Evolutionary conservation across 2,797 vertebrate genomes (phyloP), one percentile per base, ranked within the genome.

Genomic region (Margarornis squamiger): DNA sequence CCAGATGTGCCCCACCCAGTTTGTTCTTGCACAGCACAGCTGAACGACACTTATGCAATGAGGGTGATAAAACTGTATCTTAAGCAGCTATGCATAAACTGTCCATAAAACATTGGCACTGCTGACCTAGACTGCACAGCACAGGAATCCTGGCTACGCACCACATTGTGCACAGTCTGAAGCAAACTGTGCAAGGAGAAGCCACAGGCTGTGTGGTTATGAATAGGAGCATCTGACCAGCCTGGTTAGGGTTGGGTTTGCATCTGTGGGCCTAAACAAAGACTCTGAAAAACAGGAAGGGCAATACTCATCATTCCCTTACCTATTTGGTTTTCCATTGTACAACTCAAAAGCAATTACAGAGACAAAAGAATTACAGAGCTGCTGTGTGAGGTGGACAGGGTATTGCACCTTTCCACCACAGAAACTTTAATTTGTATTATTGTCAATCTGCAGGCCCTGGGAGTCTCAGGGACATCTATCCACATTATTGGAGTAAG

Each of bases 401-500:
- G 18, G 20, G 6, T 46, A 58, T 70, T 82, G 85, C 34, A 73
- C 21, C 39, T 46, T 66, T 66, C 62, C 91, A 62, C 45, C 59
- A 19, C 45, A 61, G 58, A 79, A 77, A 43, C 15, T 34, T 51
- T 86, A 34, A 90, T 70, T 73, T 34, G 11, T 72, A 4, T 59
- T 80, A 22, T 22, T 66, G 23, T 85, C 36, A 39, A 22, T 86
- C 91, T 87, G 52, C 97, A 99, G 99, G 94, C 79, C 46, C 95
- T 98, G 45, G 99, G 99, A 71, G 98, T 98, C 62, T 97, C 96
- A 3, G 81, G 98, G 26, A 97, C 98, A 80, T 98, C 98, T 19
- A 97, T 99, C 92, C 99, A 99, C 97, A 98, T 99, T 88, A 99
- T 99, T 59, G 99, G 99, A 12, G 95, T 99, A 58, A 99, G 99